Base-by-base conservation (phyloP, 2,888 invertebrate species). In the Tribolium freemani region DNA sequence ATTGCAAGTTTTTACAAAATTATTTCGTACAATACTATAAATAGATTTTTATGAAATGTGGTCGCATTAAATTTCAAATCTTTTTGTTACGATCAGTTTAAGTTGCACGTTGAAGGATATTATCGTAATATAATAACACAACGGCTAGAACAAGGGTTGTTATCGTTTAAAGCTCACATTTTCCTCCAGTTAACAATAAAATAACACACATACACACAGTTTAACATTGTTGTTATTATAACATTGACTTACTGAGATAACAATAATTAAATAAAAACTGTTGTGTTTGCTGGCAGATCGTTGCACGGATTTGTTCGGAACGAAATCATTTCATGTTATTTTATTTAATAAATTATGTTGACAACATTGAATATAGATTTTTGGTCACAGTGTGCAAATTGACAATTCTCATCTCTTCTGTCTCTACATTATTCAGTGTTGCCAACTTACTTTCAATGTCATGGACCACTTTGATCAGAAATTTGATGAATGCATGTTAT, bases 71-170 rank as follows among this genome's bases (percentile, higher is more conserved):
- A 26, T 26, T 26, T 3, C 5, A 26, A 26, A 26, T 26, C 5
- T 26, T 26, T 2, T 26, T 26, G 26, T 16, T 16, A 16, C 16
- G 16, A 16, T 16, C 16, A 16, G 16, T 16, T 16, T 16, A 58
- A 58, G 26, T 38, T 61, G 50, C 10, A 61, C 61, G 50, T 11
- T 13, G 63, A 60, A 16, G 30, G 50, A 31, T 51, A 51, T 48
- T 31, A n/a, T 13, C 31, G 53, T 20, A 20, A 64, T 53, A 26
- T 54, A 26, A 26, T 26, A 26, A 64, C 53, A 64, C 53, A 45
- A 21, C 45, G 60, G 5, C 10, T 26, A 30, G 54, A 26, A 54
- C 10, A 9, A 26, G n/a, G 45, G 9, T n/a, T 20, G 26, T 61
- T 46, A 30, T 30, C 50, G 21, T 16, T 10, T 50, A 30, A 51